These are phyloP conservation scores for Melanotaenia pygmaea DNA, from an alignment of 2,797 vertebrate species.

Conservation along the genomic window DNA sequence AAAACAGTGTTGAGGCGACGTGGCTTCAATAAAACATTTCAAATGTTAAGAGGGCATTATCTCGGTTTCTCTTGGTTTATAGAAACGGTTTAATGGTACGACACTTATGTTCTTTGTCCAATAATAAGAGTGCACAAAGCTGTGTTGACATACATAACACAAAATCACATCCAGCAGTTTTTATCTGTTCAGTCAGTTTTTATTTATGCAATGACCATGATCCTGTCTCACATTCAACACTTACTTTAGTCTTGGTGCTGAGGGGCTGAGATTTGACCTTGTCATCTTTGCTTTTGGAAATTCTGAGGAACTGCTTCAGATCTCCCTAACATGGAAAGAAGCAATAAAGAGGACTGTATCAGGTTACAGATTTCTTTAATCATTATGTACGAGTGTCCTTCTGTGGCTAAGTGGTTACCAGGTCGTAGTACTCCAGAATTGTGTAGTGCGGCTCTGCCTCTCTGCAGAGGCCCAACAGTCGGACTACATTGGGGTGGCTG, in stretches of 20 bases:
- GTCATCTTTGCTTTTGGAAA: conserved; percentile 96
- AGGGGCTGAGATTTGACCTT: conserved; percentile 92
- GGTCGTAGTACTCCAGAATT: conserved; percentile 96
- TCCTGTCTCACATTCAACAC: conserved; percentile 13
- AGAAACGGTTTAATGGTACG: neutral
- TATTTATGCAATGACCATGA: neutral
- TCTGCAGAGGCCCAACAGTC: conserved; percentile 91
- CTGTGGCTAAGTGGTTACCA: conserved; percentile 81
- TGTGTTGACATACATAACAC: neutral
- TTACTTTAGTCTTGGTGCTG: conserved; percentile 96
- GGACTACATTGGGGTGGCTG: conserved; percentile 89
- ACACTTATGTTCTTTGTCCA: neutral
- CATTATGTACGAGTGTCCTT: neutral
- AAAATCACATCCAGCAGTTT: neutral
- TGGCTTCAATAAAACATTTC: neutral
- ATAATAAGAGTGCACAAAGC: neutral
- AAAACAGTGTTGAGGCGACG: neutral
- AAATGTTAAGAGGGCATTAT: neutral
- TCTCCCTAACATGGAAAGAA: conserved; percentile 85
- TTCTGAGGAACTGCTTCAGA: conserved; percentile 96
- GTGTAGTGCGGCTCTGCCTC: conserved; percentile 94
- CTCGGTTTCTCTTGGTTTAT: neutral
- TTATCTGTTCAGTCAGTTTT: no score
- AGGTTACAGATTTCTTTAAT: neutral
- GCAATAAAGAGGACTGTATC: neutral